phyloP scores from a whole-genome alignment of 2,113 vertebrate species.

The Gymnogyps californianus region DNA sequence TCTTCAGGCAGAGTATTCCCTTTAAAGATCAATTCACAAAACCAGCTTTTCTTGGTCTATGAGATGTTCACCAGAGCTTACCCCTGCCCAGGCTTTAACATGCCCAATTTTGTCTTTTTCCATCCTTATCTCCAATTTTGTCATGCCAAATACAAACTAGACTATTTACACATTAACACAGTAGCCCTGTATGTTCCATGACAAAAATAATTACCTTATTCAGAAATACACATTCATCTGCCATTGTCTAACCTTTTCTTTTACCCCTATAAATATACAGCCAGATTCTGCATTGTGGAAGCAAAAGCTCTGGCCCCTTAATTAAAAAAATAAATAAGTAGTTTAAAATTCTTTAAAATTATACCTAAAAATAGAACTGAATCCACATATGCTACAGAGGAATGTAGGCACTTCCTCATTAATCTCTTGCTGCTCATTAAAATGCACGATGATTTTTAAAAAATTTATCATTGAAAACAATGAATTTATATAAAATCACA shows the following conservation, averaged over 20 bases:
- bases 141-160: not conserved
- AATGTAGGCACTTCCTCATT: not conserved
- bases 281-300: not conserved
- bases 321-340: not conserved
- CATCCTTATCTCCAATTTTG: not conserved
- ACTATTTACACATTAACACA: not conserved
- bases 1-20: not conserved
- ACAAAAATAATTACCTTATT: not conserved
- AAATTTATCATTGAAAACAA: not conserved
- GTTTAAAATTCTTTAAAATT: not conserved
- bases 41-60: not conserved
- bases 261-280: not conserved
- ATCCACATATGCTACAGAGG: not conserved
- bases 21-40: not conserved
- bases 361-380: not conserved
- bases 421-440: not conserved
- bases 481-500: not conserved
- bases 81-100: not conserved
- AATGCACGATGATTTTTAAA: not conserved
- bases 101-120: not conserved
- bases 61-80: not conserved
- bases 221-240: not conserved
- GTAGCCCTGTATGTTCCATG: not conserved
- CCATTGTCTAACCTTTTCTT: not conserved
- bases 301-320: not conserved